Evolutionary conservation across 2,888 invertebrate genomes (phyloP), one percentile per base, ranked within the genome.

Genomic region (Pammene fasciana): DNA sequence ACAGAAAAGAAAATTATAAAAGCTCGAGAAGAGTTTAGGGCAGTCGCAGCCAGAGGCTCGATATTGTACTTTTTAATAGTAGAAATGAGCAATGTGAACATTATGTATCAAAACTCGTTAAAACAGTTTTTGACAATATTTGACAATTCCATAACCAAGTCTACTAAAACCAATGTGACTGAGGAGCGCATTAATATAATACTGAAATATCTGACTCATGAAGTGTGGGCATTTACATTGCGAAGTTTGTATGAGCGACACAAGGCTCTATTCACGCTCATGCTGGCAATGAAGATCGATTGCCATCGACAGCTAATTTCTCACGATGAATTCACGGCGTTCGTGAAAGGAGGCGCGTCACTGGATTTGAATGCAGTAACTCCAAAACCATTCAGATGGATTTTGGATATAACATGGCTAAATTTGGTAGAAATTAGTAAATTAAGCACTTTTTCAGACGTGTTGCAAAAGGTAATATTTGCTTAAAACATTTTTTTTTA

Each of bases 291-390:
- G 93, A 99, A 99, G 92, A 97, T 99, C 74, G 98, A 99, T 86
- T 95, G 97, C 74, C 96, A 98, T 76, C 94, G 95, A 55, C 95
- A 95, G 0, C 91, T 94, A 48, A 96, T 99, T 72, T 96, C 96
- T 0, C 97, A 97, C 77, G 96, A 97, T 56, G 99, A 99, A 87
- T 99, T 99, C 84, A 96, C 97, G 94, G 96, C 97, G 0, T 98
- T 99, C 77, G 98, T 99, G 68, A 99, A 99, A 92, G 99, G 98
- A 45, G 99, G 99, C 0, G 99, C 99, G 10, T 98, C 98, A 0
- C 87, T 99, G 70, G 98, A 99, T 86, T 90, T 99, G 65, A 98
- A 98, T 86, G 97, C 98, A 4, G 98, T 98, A 0, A 93, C 95
- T 2, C 97, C 98, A 0, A 99, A 99, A 87, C 98, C 98, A 0